Evolutionary conservation across 2,797 vertebrate species (phyloP).

Genomic region (Macropus fuliginosus): DNA sequence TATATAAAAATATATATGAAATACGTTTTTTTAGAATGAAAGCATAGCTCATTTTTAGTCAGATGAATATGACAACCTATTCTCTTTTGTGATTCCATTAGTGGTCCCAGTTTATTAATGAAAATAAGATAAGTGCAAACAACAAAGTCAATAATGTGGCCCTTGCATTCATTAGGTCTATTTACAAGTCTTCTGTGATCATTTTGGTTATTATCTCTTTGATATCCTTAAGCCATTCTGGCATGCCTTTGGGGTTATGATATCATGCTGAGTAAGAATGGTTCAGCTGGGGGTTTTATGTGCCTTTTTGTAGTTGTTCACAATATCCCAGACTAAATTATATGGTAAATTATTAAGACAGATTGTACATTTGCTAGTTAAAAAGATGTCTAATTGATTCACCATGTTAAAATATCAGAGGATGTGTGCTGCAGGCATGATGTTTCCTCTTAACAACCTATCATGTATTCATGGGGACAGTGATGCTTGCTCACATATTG

Average conservation of each 20-base stretch:
- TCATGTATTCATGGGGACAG: slow-evolving; percentile 80
- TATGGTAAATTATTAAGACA: slow-evolving; percentile 81
- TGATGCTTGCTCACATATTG: slow-evolving; percentile 75
- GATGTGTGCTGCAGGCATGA: slow-evolving; percentile 76
- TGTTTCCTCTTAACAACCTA: slow-evolving; percentile 79
- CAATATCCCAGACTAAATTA: slow-evolving; percentile 78
- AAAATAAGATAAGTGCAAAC: slow-evolving; percentile 59
- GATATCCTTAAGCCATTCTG: slow-evolving; percentile 76
- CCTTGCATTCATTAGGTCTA: slow-evolving; percentile 80
- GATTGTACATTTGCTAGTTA: slow-evolving; percentile 80
- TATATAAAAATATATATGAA: background rate
- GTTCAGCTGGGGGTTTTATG: slow-evolving; percentile 79
- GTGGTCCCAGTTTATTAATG: slow-evolving; percentile 42
- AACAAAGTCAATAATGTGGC: slow-evolving; percentile 64
- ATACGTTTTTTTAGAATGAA: slow-evolving; percentile 37
- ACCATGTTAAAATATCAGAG: slow-evolving; percentile 79
- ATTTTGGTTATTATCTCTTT: slow-evolving; percentile 75
- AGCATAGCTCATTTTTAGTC: slow-evolving; percentile 40
- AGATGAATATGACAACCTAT: slow-evolving; percentile 10
- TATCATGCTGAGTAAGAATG: slow-evolving; percentile 83
- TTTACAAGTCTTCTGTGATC: slow-evolving; percentile 81
- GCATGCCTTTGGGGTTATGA: slow-evolving; percentile 82
- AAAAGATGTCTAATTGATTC: slow-evolving; percentile 84
- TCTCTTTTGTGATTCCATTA: background rate
- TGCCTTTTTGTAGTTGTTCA: slow-evolving; percentile 81